Base-by-base conservation (phyloP, 2,888 invertebrate genomes). In the Ornithoptera alexandrae region DNA sequence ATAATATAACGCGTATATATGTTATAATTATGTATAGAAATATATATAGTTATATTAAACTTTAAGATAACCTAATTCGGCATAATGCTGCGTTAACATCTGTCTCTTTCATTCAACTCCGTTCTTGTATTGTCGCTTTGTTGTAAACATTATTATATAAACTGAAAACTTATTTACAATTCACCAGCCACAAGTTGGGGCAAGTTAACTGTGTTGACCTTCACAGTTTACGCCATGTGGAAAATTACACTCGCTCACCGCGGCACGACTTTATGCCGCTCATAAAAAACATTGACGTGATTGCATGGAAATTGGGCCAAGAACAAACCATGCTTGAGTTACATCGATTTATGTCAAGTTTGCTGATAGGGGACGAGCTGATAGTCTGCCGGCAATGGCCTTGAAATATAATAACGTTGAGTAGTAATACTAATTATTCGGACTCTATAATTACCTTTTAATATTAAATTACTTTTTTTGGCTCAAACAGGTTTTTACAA, bases 241-340 rank as follows among this genome's bases (percentile, higher is more conserved):
- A 72, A 76, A 79, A 79, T 79, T 81, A 82, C 81, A 83, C 83
- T 83, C 81, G 73, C 77, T 84, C 83, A 83, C 78, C 71, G 74
- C 74, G 78, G 73, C 75, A 77, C 74, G 77, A 57, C 64, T 67
- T 70, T 70, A 72, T 71, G 68, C 50, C 67, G 63, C 59, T 62
- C 71, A 64, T 70, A 72, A 73, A 75, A 75, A 73, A 71, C 67
- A 71, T 74, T 68, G 69, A 60, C 62, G 59, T 71, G 66, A 63
- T 71, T 72, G 69, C 66, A 70, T 73, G 42, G 61, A 72, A 70
- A 72, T 70, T 70, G 70, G 72, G 73, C 69, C 74, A 73, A 73
- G 69, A 72, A 71, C 71, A 66, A 70, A 56, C 61, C 20, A 61
- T 64, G 56, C 67, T 67, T 67, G 66, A 53, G 36, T 46, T 56